Percentiles rank a stretch among this genome's conserved stretches.
Conservation (phyloP, 2,113 vertebrate species). For the Crotalus helleri region DNA sequence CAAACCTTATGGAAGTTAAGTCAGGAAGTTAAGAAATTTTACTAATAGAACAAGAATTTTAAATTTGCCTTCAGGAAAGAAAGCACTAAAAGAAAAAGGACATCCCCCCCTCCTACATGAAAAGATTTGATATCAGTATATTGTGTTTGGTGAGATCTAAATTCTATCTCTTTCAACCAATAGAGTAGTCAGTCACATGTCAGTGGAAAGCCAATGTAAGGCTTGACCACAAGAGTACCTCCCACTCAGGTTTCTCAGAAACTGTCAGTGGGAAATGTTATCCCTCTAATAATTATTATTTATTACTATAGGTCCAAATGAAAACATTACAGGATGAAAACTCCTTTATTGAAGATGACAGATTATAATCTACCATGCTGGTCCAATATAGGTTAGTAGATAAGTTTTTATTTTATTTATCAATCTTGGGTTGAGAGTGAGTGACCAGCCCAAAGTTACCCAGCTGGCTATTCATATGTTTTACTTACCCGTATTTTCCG, state of each 20-base stretch:
- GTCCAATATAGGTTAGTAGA: background rate
- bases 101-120: background rate
- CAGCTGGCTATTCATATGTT: background rate
- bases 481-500: background rate
- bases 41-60: background rate
- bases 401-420: background rate
- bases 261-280: background rate
- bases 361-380: background rate
- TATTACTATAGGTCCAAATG: background rate
- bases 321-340: background rate
- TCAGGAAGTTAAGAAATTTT: background rate
- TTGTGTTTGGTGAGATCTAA: background rate
- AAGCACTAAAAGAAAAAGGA: background rate
- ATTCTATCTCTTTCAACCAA: background rate
- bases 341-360: background rate
- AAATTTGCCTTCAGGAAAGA: background rate
- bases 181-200: background rate
- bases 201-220: background rate
- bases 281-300: background rate
- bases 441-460: background rate
- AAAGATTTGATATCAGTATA: background rate
- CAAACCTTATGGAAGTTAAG: background rate
- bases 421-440: background rate
- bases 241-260: background rate
- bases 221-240: background rate